Evolutionary conservation across 2,888 invertebrate species (phyloP).

Genomic region (Oscheius sp.): DNA sequence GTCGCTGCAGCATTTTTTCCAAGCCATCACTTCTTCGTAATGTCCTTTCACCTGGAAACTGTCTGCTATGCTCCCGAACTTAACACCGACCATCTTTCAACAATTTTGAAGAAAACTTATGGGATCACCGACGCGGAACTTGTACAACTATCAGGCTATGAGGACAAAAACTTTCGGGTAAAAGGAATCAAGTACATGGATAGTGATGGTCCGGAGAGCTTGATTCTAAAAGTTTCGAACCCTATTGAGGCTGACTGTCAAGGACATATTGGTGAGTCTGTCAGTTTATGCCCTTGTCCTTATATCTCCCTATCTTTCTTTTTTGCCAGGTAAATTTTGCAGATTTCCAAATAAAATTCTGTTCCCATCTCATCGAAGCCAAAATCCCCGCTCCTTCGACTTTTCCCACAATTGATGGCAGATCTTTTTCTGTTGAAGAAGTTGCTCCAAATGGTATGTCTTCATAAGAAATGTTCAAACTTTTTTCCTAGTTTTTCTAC

Average conservation of each 20-base stretch:
- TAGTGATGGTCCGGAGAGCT: not conserved
- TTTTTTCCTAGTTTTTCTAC: constrained; percentile 24
- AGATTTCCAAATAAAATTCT: constrained; percentile 24
- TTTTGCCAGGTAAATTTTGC: not conserved
- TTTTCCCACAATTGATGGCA: constrained; percentile 3
- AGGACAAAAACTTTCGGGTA: constrained; percentile 26
- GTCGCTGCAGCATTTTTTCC: too few species aligned
- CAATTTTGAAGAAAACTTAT: too few species aligned
- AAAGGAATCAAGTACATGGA: not conserved
- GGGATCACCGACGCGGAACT: too few species aligned
- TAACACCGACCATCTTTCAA: too few species aligned
- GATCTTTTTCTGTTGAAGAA: not conserved
- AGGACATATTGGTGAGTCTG: constrained; percentile 18
- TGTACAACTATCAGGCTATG: constrained; percentile 17
- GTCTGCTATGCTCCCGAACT: too few species aligned
- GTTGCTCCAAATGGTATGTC: constrained; percentile 9
- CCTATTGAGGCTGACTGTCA: constrained; percentile 20
- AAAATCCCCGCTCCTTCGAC: constrained; percentile 17
- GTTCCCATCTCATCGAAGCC: not conserved
- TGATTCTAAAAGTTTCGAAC: constrained; percentile 28
- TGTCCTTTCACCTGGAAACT: too few species aligned
- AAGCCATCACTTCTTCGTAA: too few species aligned
- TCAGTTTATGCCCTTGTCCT: too few species aligned
- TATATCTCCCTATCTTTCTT: too few species aligned
- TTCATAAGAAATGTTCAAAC: not conserved